Percentiles rank a stretch among this genome's conserved stretches.
Evolutionary conservation across 2,888 invertebrate genomes (phyloP).

Genomic region (Patella ulyssiponensis): DNA sequence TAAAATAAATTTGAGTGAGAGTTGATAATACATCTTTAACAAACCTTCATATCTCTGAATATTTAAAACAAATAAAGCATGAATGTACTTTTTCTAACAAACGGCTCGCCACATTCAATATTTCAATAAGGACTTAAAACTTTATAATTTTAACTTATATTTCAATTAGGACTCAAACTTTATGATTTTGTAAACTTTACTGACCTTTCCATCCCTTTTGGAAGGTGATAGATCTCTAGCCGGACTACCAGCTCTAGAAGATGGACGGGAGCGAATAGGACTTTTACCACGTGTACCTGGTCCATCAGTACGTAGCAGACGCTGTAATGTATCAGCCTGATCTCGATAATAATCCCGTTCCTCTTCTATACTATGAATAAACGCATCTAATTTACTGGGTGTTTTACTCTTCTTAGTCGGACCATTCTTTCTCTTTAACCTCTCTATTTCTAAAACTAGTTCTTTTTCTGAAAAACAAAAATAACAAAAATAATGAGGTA

Average conservation of each 20-base stretch:
- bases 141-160: no score
- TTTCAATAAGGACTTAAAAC: no score
- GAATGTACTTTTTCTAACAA: no score
- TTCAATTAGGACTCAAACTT: no score
- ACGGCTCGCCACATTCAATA: no score
- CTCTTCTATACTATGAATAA: conserved; percentile 69
- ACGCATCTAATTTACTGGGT: conserved; percentile 65
- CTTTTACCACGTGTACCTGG: conserved; percentile 47
- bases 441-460: conserved; percentile 71
- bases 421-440: conserved; percentile 66
- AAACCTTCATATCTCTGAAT: no score
- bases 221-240: conserved; percentile 45
- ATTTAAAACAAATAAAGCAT: no score
- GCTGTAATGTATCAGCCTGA: conserved; percentile 66
- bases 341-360: conserved; percentile 71
- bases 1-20: no score
- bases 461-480: conserved; percentile 66
- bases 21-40: no score
- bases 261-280: conserved; percentile 48
- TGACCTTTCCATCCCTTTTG: conserved; percentile 55
- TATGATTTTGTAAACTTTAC: background rate
- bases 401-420: conserved; percentile 59
- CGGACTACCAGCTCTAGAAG: conserved; percentile 55
- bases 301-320: conserved; percentile 53
- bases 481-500: background rate